A percentile compares a stretch with the other conserved stretches of the same genome.
Conservation (phyloP, 2,797 vertebrate species). For the Podarcis lilfordi region DNA sequence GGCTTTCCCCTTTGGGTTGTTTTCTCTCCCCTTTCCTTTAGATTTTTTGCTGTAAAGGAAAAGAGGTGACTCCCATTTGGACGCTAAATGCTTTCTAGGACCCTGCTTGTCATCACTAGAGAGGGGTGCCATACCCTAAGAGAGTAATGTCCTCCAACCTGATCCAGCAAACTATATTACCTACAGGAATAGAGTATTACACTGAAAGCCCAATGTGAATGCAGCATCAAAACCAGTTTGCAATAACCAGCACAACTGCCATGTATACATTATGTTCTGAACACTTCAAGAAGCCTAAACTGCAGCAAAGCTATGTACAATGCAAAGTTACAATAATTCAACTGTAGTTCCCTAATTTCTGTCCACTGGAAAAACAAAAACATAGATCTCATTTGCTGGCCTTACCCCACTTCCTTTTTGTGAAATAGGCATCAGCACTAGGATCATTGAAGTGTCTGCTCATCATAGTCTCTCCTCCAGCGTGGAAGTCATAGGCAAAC, state of each 20-base stretch:
- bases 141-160: too few species aligned
- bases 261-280: neutral
- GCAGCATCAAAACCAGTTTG: neutral
- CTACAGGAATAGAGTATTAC: neutral
- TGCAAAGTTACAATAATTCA: slow-evolving; percentile 16
- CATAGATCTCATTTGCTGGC: slow-evolving; percentile 31
- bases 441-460: slow-evolving; percentile 98
- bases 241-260: neutral
- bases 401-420: slow-evolving; percentile 99
- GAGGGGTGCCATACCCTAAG: too few species aligned
- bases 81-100: too few species aligned
- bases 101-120: too few species aligned
- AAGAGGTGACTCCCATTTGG: too few species aligned
- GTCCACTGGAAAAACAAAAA: neutral
- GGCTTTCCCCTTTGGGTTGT: too few species aligned
- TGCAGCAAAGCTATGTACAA: neutral
- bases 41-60: too few species aligned
- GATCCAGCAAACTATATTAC: too few species aligned
- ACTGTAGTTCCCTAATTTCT: neutral
- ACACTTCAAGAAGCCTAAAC: neutral
- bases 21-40: too few species aligned
- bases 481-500: slow-evolving; percentile 99
- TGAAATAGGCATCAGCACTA: slow-evolving; percentile 95
- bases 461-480: slow-evolving; percentile 98
- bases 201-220: neutral